A percentile compares a stretch with the other conserved stretches of the same genome.
phyloP scores from a whole-genome alignment of 2,113 vertebrate species.

The Myiagra hebetior region DNA sequence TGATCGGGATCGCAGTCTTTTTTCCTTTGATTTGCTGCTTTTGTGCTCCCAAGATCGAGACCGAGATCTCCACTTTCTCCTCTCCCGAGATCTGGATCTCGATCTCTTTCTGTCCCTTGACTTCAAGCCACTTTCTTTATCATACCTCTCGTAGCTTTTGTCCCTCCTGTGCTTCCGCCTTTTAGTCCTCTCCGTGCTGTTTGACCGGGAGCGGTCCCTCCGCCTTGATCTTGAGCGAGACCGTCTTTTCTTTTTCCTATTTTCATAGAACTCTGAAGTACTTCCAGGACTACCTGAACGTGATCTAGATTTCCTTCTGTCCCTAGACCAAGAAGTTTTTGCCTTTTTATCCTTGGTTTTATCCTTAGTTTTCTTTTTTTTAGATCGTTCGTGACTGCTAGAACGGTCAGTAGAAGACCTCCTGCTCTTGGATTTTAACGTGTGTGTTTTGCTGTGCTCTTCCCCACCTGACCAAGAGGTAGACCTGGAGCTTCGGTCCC shows the following conservation, averaged over 20 bases:
- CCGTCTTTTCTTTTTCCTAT: slow-evolving; percentile 64
- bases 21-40: slow-evolving; percentile 71
- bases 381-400: slow-evolving; percentile 73
- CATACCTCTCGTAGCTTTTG: slow-evolving; percentile 69
- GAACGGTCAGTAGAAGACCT: slow-evolving; percentile 70
- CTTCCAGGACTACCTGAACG: slow-evolving; percentile 72
- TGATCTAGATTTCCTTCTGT: slow-evolving; percentile 70
- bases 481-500: slow-evolving; percentile 66
- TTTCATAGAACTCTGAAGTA: slow-evolving; percentile 68
- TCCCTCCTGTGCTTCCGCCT: slow-evolving; percentile 66
- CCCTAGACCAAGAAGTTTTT: slow-evolving; percentile 67
- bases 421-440: slow-evolving; percentile 50
- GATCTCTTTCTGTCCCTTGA: slow-evolving; percentile 70
- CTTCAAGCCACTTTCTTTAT: slow-evolving; percentile 57
- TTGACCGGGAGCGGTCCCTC: slow-evolving; percentile 69
- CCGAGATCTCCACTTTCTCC: slow-evolving; percentile 62
- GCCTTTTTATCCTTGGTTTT: slow-evolving; percentile 65
- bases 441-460: slow-evolving; percentile 41
- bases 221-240: slow-evolving; percentile 62
- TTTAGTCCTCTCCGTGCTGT: slow-evolving; percentile 77
- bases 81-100: slow-evolving; percentile 70
- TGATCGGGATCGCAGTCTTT: slow-evolving; percentile 61
- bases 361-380: slow-evolving; percentile 63
- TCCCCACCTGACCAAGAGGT: slow-evolving; percentile 60
- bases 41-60: slow-evolving; percentile 59